Conservation (phyloP, 2,888 invertebrate genomes). For the Pseudococcus longispinus region DNA sequence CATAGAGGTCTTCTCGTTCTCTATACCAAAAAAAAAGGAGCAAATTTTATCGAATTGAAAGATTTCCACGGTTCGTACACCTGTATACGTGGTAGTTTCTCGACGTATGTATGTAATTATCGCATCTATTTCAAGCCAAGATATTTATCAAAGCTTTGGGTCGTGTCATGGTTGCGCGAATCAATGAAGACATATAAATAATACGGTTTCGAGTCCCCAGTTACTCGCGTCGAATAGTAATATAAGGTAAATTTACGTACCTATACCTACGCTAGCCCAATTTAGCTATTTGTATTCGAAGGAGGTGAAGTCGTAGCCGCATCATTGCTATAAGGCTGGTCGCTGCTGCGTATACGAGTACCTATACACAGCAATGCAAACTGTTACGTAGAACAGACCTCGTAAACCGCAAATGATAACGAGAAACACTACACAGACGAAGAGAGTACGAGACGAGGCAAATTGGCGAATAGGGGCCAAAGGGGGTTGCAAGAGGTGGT, state of each 20-base stretch:
- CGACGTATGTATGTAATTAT: not conserved
- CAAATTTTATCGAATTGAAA: not conserved
- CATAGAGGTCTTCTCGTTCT: not conserved
- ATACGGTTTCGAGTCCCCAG: not conserved
- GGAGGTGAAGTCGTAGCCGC: not conserved
- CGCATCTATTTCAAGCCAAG: not conserved
- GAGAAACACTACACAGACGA: not conserved
- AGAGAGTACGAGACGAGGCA: not conserved
- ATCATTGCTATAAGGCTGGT: conserved; percentile 6
- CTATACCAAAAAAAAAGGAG: no score
- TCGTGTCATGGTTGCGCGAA: not conserved
- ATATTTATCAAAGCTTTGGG: not conserved
- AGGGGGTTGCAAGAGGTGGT: not conserved
- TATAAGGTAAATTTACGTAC: not conserved
- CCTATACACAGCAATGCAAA: not conserved
- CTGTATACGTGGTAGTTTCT: no score
- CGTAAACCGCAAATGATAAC: conserved; percentile 4
- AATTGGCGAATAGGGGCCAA: not conserved
- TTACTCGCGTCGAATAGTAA: not conserved
- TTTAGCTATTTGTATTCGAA: not conserved
- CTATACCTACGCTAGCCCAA: not conserved
- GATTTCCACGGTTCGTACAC: not conserved
- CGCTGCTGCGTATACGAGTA: not conserved
- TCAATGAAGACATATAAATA: not conserved
- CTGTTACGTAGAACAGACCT: not conserved